Conservation (phyloP, 1,140 invertebrate species). For the Andrena cerasifolii region DNA sequence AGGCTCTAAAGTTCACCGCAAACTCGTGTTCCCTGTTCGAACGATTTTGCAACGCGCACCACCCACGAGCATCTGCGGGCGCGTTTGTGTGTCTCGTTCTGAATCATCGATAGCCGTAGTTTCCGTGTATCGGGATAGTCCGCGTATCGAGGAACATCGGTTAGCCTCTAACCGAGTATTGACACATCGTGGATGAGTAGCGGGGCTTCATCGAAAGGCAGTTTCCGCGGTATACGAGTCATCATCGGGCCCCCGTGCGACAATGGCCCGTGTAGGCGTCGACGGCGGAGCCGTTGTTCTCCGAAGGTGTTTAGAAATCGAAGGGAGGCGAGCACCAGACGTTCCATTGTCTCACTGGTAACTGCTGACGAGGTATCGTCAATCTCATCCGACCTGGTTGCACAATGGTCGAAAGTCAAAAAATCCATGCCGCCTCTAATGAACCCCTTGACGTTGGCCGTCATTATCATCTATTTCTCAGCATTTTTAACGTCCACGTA, state of each 20-base stretch:
- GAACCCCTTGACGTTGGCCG: constrained; percentile 16
- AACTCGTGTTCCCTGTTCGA: not conserved
- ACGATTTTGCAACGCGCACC: constrained; percentile 13
- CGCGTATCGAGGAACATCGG: constrained; percentile 34
- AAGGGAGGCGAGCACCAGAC: constrained; percentile 57
- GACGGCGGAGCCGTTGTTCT: constrained; percentile 55
- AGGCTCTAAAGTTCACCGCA: not conserved
- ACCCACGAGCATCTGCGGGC: not conserved
- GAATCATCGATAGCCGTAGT: constrained; percentile 22
- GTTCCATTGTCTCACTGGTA: constrained; percentile 59
- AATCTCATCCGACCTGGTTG: constrained; percentile 55
- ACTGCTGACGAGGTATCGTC: constrained; percentile 61
- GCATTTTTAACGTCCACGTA: not conserved
- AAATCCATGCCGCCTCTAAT: constrained; percentile 31
- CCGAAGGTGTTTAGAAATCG: constrained; percentile 66
- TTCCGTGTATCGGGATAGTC: constrained; percentile 38
- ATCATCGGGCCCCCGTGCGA: constrained; percentile 50
- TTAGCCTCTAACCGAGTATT: constrained; percentile 44
- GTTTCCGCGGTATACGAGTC: constrained; percentile 57
- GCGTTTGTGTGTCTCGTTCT: not conserved
- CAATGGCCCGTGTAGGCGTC: constrained; percentile 59
- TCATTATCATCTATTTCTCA: constrained; percentile 23
- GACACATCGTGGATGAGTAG: constrained; percentile 60
- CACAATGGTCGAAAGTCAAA: constrained; percentile 45
- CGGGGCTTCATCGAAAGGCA: constrained; percentile 52